phyloP scores from a whole-genome alignment of 1,140 invertebrate genomes.

The Drosophila pachea region DNA sequence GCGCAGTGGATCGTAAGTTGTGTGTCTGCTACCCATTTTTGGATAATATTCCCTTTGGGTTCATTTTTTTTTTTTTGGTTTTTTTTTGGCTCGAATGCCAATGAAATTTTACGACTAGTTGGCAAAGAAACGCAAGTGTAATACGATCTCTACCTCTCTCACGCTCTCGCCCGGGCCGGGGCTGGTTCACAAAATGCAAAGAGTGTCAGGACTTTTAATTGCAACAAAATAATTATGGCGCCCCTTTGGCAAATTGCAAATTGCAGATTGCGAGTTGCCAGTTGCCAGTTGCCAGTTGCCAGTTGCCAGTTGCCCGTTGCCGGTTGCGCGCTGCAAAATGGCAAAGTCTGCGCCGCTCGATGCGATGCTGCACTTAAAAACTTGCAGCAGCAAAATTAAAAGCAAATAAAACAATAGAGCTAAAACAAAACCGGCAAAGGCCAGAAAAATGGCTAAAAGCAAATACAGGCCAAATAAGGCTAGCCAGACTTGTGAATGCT shows the following conservation, averaged over 20 bases:
- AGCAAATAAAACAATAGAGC: constrained; percentile 72
- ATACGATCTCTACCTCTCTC: background rate
- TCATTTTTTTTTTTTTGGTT: background rate
- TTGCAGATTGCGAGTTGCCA: constrained; percentile 64
- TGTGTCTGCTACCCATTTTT: background rate
- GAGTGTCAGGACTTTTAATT: constrained; percentile 75
- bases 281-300: constrained; percentile 47
- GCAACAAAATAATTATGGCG: constrained; percentile 77
- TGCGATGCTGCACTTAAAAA: constrained; percentile 58
- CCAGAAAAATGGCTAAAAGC: constrained; percentile 25
- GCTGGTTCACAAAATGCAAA: constrained; percentile 12
- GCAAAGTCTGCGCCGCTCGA: constrained; percentile 43
- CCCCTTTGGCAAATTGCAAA: constrained; percentile 64
- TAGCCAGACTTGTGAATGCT: constrained; percentile 6
- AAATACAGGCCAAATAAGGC: background rate
- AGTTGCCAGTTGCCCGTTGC: constrained; percentile 61
- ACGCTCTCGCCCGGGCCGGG: no score
- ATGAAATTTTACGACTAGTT: constrained; percentile 45
- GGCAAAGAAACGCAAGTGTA: constrained; percentile 31
- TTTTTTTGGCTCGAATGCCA: constrained; percentile 29
- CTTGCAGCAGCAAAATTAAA: constrained; percentile 62
- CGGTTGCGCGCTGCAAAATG: constrained; percentile 12
- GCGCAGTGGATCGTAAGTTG: constrained; percentile 19
- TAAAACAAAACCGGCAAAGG: constrained; percentile 43
- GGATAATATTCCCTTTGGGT: background rate